Conservation (phyloP, 2,888 invertebrate genomes). For the Chrysodeixis includens region DNA sequence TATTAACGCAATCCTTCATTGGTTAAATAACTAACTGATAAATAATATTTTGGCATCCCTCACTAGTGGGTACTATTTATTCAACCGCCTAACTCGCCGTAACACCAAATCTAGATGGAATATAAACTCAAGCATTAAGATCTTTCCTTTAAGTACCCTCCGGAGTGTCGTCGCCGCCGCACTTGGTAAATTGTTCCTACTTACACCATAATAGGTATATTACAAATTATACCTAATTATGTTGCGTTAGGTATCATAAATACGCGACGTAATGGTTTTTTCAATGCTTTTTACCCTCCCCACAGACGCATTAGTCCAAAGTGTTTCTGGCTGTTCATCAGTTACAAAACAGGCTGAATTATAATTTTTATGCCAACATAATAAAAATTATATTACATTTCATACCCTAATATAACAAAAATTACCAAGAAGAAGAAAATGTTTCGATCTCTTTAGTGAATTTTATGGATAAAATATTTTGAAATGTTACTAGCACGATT, state of each 20-base stretch:
- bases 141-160: slow-evolving; percentile 44
- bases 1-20: no score
- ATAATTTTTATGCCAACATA: slow-evolving; percentile 8
- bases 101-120: slow-evolving; percentile 6
- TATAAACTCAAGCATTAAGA: slow-evolving; percentile 35
- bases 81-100: not conserved
- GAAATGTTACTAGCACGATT: no score
- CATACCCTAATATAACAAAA: not conserved
- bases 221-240: slow-evolving; percentile 45
- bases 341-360: slow-evolving; percentile 38
- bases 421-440: not conserved
- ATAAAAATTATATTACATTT: not conserved
- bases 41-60: not conserved
- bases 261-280: slow-evolving; percentile 50
- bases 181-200: slow-evolving; percentile 23
- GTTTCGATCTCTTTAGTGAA: not conserved
- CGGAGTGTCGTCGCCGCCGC: slow-evolving; percentile 32
- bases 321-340: slow-evolving; percentile 48
- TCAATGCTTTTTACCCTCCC: slow-evolving; percentile 55
- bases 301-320: slow-evolving; percentile 49
- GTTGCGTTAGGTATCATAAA: slow-evolving; percentile 48
- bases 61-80: not conserved
- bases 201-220: slow-evolving; percentile 15
- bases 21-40: no score
- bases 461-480: not conserved